Base-by-base conservation (phyloP, 2,113 vertebrate genomes). In the Platichthys stellatus region DNA sequence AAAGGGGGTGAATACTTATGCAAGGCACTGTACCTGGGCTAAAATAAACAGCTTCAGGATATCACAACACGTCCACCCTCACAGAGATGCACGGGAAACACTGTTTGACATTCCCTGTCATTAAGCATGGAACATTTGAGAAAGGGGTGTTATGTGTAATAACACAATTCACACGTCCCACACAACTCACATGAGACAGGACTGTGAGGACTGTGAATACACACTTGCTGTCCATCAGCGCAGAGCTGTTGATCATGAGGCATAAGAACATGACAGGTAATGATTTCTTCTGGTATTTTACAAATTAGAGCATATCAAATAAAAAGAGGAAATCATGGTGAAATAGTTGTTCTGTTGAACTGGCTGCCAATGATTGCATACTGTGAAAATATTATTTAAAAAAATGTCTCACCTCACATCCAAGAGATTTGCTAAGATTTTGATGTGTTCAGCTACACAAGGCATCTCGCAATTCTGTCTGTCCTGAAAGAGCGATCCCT, bases 31-130 rank as follows among this genome's bases (percentile, higher is more conserved):
- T 23, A 23, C 23, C 23, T 23, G 86, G 53, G 31, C n/a, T 72
- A 8, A 64, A 81, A 84, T 63, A 67, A 87, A 74, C 69, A 64
- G 70, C 77, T 15, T 47, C 20, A 45, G 74, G 35, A 57, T 76
- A 70, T 86, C 88, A 85, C 85, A 93, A 91, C 80, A 90, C 53
- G 74, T 87, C 89, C 81, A 75, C 70, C 79, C 79, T 80, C 79
- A 18, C 13, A 15, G 31, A 56, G 11, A 64, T 4, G 59, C 20
- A 72, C 72, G 78, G 11, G 9, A 43, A 84, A 90, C 88, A 87
- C 43, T 1, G 45, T 61, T 78, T 75, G 5, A 26, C 26, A 67
- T 80, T 72, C 56, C 78, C 81, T 78, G 64, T 83, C 71, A 90
- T 91, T 86, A 85, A 66, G 61, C 70, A 59, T 53, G 72, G 28